phyloP scores from a whole-genome alignment of 2,797 vertebrate species.

The Tapirus indicus region DNA sequence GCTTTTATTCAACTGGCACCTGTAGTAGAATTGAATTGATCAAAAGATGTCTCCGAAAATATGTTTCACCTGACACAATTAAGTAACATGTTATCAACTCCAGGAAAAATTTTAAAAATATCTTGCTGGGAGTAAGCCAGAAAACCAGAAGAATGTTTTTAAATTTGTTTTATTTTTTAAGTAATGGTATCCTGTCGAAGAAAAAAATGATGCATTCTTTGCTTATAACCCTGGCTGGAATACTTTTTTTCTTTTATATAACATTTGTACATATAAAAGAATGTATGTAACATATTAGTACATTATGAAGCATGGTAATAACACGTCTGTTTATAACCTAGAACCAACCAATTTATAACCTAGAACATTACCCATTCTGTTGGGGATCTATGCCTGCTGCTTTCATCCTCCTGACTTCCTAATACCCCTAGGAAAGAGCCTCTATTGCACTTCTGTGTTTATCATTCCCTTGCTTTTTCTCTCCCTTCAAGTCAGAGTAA shows the following conservation, averaged over 20 bases:
- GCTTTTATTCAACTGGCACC: background rate
- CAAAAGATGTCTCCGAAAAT: background rate
- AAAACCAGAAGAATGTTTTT: background rate
- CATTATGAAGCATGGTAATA: background rate
- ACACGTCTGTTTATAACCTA: background rate
- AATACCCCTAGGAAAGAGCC: background rate
- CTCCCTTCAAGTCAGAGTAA: background rate
- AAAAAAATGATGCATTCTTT: background rate
- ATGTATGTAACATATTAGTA: background rate
- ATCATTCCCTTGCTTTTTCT: background rate
- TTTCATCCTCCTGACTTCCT: background rate
- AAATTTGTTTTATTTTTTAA: background rate
- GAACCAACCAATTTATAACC: background rate
- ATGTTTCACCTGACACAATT: background rate
- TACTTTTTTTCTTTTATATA: background rate
- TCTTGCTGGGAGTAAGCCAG: background rate
- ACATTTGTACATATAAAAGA: background rate
- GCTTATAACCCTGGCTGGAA: background rate
- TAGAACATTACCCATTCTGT: background rate
- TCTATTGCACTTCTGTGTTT: background rate
- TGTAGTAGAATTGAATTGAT: constrained; percentile 24
- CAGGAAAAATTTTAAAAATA: background rate
- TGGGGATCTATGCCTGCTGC: background rate
- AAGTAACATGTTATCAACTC: background rate
- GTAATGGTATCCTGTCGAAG: background rate